Evolutionary conservation across 2,113 vertebrate genomes (phyloP), one percentile per base, ranked within the genome.

Genomic region (Megaceryle maxima): DNA sequence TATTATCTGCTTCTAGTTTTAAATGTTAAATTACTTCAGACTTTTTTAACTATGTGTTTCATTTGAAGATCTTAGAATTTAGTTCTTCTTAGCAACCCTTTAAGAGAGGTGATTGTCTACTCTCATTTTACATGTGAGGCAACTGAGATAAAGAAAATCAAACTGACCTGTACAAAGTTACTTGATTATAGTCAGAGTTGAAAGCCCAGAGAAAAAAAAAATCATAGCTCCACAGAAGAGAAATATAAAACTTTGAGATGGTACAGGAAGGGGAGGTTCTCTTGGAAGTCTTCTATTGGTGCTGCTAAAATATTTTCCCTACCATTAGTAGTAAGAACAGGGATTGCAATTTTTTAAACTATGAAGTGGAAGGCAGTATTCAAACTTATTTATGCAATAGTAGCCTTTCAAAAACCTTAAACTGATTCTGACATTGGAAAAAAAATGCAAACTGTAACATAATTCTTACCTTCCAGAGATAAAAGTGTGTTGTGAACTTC

Each of bases 401-500:
- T 50, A 88, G 46, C 41, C 60, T 87, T 94, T 69, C 60, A 92
- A 63, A 87, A 94, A 83, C 13, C 13, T 83, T 72, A 81, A 84
- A 75, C 35, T 28, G 33, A 91, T n/a, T 73, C 50, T 73, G 67
- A 90, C 16, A 26, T 7, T 25, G 55, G 41, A 72, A 87, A 57
- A 44, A 48, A 0, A 14, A 51, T 37, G 35, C 24, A 44, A 94
- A 56, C 46, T 43, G 21, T 72, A 75, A 48, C 31, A 12, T 67
- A 90, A 48, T 78, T 68, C 83, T 90, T 87, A 80, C 15, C 39
- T 88, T 37, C 5, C 66, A 82, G 76, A 93, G 92, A 73, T 75
- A 66, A 95, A 95, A 93, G 39, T 59, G 20, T 44, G 21, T 86
- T 95, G 86, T 88, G 73, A 93, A 90, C 66, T 92, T 87, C 87